Percentiles rank a stretch among this genome's conserved stretches.
Conservation (phyloP, 2,888 invertebrate species). For the Azorinus chamasolen region DNA sequence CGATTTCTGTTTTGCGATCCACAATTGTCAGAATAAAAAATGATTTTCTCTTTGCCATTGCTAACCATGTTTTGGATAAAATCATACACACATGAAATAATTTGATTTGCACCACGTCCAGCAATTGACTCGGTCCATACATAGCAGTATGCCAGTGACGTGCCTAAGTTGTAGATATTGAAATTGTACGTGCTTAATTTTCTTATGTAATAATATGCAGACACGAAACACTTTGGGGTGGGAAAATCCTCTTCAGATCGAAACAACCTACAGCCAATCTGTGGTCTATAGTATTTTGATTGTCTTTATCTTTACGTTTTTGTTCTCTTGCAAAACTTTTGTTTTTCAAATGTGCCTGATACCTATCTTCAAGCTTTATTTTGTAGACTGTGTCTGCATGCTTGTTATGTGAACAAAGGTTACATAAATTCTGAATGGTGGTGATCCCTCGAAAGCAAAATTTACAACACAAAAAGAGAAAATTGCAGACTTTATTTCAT, state of each 20-base stretch:
- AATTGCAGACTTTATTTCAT: too few relatives aligned
- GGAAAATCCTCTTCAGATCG: too few relatives aligned
- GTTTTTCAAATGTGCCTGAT: too few relatives aligned
- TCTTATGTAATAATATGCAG: slow-evolving; percentile 32
- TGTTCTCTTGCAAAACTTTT: too few relatives aligned
- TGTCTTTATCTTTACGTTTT: too few relatives aligned
- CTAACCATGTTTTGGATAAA: slow-evolving; percentile 1
- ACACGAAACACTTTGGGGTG: slow-evolving; percentile 44
- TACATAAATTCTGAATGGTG: too few relatives aligned
- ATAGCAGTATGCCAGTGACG: slow-evolving; percentile 32
- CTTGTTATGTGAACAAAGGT: too few relatives aligned
- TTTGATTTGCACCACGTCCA: slow-evolving; percentile 11
- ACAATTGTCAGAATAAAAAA: slow-evolving; percentile 26
- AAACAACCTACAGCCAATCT: slow-evolving; percentile 31
- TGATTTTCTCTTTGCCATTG: slow-evolving; percentile 16
- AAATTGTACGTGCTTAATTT: slow-evolving; percentile 50
- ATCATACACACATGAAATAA: slow-evolving; percentile 15
- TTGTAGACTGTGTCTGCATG: too few relatives aligned
- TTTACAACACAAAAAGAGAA: too few relatives aligned
- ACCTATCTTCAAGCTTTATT: too few relatives aligned
- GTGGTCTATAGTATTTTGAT: too few relatives aligned
- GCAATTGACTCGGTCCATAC: slow-evolving; percentile 44
- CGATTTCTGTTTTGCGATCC: slow-evolving; percentile 15
- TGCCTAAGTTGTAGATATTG: slow-evolving; percentile 42
- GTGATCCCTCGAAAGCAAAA: too few relatives aligned